phyloP scores from a whole-genome alignment of 2,888 invertebrate species.

The Harpagoxenus sublaevis region DNA sequence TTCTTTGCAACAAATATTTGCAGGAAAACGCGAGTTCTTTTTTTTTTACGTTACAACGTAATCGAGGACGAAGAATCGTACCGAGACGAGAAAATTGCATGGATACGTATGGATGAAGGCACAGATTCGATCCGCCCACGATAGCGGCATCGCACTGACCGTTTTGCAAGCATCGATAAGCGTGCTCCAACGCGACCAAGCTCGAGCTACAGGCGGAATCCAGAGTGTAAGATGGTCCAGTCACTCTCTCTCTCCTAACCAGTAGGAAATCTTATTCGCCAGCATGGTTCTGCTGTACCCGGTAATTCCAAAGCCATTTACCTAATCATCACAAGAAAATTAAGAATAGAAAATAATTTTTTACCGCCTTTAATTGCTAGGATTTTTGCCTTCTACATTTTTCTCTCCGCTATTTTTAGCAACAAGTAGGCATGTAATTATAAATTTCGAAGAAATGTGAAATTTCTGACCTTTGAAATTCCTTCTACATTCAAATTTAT shows the following conservation, averaged over 20 bases:
- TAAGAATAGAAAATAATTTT: not conserved
- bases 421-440: not conserved
- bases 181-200: slow-evolving; percentile 94
- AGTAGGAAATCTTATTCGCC: slow-evolving; percentile 96
- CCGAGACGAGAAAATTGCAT: slow-evolving; percentile 92
- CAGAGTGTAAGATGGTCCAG: slow-evolving; percentile 95
- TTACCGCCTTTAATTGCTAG: too few relatives aligned
- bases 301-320: slow-evolving; percentile 89
- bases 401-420: not conserved
- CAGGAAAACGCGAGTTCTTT: not conserved
- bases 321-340: slow-evolving; percentile 57
- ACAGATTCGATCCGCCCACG: slow-evolving; percentile 95
- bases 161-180: slow-evolving; percentile 88
- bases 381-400: not conserved
- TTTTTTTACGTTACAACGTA: not conserved
- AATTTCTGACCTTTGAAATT: not conserved
- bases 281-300: slow-evolving; percentile 97
- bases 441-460: not conserved
- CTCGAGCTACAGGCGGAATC: slow-evolving; percentile 99
- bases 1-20: not conserved
- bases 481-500: not conserved
- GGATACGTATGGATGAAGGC: slow-evolving; percentile 95
- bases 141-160: slow-evolving; percentile 96
- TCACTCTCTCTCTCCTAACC: slow-evolving; percentile 94
- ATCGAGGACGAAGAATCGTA: slow-evolving; percentile 38